These are phyloP conservation scores for Trachelipus rathkii DNA, from an alignment of 1,140 invertebrate genomes.

Conservation along the genomic window DNA sequence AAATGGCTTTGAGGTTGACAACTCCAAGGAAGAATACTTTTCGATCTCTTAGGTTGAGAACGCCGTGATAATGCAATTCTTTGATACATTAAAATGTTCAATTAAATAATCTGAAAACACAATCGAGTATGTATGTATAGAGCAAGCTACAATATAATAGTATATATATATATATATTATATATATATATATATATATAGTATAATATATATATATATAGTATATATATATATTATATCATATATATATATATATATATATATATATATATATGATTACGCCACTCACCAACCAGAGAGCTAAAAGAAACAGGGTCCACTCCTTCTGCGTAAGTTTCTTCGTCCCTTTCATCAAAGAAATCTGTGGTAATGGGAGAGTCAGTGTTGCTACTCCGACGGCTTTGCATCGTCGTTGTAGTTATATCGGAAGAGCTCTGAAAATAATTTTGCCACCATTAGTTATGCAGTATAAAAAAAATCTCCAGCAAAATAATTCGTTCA, in stretches of 20 bases:
- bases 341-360: background rate
- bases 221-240: conserved; percentile 9
- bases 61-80: conserved; percentile 21
- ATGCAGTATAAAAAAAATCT: background rate
- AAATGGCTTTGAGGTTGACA: background rate
- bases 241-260: conserved; percentile 15
- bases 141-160: background rate
- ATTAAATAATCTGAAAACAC: too few relatives aligned
- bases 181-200: background rate
- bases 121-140: background rate
- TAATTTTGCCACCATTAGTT: background rate
- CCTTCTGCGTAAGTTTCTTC: background rate
- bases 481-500: too few relatives aligned
- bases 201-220: conserved; percentile 13
- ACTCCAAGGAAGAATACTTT: conserved; percentile 10
- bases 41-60: conserved; percentile 24
- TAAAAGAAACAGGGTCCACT: background rate
- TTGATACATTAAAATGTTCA: too few relatives aligned
- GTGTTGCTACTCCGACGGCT: background rate
- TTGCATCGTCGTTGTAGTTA: background rate
- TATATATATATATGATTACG: background rate
- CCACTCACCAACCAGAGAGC: background rate
- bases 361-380: background rate
- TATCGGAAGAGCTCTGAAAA: too few relatives aligned
- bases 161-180: background rate